phyloP scores from a whole-genome alignment of 2,113 vertebrate species.

The Eonycteris spelaea region DNA sequence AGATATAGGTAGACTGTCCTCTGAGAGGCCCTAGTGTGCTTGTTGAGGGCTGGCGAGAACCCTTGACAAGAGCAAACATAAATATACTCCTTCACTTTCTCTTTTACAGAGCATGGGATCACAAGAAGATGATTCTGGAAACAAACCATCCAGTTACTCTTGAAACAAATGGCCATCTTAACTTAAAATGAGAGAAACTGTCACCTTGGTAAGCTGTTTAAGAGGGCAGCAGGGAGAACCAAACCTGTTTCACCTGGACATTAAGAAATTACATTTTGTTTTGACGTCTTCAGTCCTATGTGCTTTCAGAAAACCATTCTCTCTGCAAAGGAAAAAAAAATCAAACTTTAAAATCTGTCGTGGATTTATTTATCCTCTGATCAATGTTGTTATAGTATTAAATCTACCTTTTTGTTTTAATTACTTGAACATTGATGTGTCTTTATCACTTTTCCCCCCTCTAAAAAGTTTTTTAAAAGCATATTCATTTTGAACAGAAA shows the following conservation, averaged over 20 bases:
- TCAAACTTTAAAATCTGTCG: conserved; percentile 84
- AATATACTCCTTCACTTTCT: conserved; percentile 45
- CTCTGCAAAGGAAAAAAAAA: conserved; percentile 82
- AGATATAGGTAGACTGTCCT: background rate
- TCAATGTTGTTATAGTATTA: conserved; percentile 85
- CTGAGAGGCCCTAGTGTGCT: background rate
- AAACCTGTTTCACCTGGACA: conserved; percentile 79
- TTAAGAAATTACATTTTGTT: conserved; percentile 74
- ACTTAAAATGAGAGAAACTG: conserved; percentile 75
- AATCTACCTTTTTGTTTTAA: conserved; percentile 86
- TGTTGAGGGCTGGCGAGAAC: background rate
- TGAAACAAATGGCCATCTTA: conserved; percentile 83
- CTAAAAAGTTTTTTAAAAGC: conserved; percentile 52
- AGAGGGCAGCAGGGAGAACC: conserved; percentile 80
- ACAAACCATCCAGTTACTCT: conserved; percentile 99
- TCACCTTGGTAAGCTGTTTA: conserved; percentile 58
- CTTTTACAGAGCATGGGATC: conserved; percentile 95
- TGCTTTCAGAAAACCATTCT: conserved; percentile 82
- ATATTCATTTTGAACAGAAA: conserved; percentile 67
- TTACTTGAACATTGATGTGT: conserved; percentile 81
- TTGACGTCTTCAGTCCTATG: conserved; percentile 82
- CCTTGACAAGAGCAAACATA: background rate
- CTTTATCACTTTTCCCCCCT: conserved; percentile 72
- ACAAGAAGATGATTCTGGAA: conserved; percentile 98
- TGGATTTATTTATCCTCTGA: conserved; percentile 89